Percentiles rank a stretch among this genome's conserved stretches.
Evolutionary conservation across 2,797 vertebrate genomes (phyloP).

Genomic region (Sebastes alutus): DNA sequence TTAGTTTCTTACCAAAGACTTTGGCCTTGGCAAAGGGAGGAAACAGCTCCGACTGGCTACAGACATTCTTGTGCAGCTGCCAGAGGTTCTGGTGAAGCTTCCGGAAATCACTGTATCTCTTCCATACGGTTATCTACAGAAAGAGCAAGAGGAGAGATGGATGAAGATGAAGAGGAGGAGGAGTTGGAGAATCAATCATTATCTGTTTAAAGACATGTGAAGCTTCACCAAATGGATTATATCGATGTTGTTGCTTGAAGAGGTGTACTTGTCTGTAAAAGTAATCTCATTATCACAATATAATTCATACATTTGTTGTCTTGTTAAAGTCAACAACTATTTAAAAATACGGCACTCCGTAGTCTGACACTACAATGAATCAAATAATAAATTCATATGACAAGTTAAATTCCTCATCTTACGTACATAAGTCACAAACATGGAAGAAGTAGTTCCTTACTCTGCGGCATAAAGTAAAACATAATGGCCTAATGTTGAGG

Average conservation of each 20-base stretch:
- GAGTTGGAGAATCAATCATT: neutral
- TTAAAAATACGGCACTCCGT: neutral
- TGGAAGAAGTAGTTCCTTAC: neutral
- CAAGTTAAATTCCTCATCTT: neutral
- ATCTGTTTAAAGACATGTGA: neutral
- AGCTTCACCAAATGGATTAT: neutral
- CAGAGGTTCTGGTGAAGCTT: conserved; percentile 96
- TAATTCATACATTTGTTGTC: neutral
- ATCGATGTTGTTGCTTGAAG: neutral
- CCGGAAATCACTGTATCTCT: conserved; percentile 98
- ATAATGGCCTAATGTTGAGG: neutral
- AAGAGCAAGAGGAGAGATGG: neutral
- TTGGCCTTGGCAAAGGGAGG: conserved; percentile 98
- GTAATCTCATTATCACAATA: neutral
- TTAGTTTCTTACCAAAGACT: conserved; percentile 92
- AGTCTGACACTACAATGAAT: neutral
- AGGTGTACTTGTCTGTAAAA: neutral
- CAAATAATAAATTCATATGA: neutral
- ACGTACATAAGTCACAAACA: conserved; percentile 2
- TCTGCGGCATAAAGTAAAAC: conserved; percentile 3
- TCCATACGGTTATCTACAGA: conserved; percentile 95
- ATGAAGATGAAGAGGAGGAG: neutral
- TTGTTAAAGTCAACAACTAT: neutral
- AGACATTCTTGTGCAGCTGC: conserved; percentile 94
- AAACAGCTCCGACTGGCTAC: conserved; percentile 93